Conservation (phyloP, 1,140 invertebrate genomes). For the Drosophila nebulosa region DNA sequence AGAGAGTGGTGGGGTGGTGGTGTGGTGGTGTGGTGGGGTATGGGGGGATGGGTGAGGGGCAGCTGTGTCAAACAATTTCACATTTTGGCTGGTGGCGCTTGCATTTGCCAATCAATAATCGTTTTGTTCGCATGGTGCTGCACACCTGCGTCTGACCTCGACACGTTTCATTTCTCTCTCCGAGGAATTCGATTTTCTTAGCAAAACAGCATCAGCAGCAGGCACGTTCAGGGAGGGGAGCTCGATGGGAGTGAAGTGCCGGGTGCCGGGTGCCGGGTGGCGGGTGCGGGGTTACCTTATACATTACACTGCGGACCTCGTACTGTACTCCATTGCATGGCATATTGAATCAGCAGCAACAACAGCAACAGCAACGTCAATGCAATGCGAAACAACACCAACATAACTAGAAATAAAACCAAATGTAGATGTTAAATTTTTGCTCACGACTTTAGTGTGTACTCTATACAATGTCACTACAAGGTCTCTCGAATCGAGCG, state of each 20-base stretch:
- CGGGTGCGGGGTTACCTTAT: background rate
- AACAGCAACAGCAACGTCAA: background rate
- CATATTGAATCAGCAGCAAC: constrained; percentile 9
- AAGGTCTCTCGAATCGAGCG: no score
- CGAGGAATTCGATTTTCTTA: constrained; percentile 20
- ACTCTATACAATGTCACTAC: background rate
- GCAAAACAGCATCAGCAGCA: constrained; percentile 8
- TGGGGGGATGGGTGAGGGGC: no score
- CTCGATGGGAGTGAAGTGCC: background rate
- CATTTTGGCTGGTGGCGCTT: constrained; percentile 6
- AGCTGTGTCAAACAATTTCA: constrained; percentile 19
- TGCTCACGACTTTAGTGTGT: background rate
- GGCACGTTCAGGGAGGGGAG: background rate
- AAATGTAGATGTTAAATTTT: background rate
- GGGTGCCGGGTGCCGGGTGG: no score
- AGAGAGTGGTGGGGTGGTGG: no score
- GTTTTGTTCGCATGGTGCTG: constrained; percentile 13
- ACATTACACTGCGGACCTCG: background rate
- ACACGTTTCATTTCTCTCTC: constrained; percentile 24
- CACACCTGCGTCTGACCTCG: constrained; percentile 21
- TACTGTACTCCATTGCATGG: background rate
- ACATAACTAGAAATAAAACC: background rate
- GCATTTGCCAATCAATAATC: constrained; percentile 21
- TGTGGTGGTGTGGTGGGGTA: no score
- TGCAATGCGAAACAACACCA: constrained; percentile 12